Percentiles rank a stretch among this genome's conserved stretches.
These are phyloP conservation scores for Dasysyrphus tricinctus DNA, from an alignment of 2,888 invertebrate species.

Conservation along the genomic window DNA sequence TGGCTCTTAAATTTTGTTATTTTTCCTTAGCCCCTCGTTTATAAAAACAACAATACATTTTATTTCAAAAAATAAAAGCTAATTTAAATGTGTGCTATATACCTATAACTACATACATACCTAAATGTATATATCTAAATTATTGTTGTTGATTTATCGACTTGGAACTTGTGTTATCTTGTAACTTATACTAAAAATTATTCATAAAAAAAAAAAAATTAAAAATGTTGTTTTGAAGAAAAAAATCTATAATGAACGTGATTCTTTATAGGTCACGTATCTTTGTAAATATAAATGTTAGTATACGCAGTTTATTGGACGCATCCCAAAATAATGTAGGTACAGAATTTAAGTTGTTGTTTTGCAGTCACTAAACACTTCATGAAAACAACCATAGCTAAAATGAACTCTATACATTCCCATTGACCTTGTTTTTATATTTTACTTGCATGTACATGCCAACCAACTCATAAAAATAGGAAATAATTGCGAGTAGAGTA, in stretches of 20 bases:
- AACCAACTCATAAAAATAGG: neutral
- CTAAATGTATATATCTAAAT: neutral
- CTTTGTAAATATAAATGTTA: neutral
- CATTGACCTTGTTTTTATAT: constrained; percentile 14
- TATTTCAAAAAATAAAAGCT: neutral
- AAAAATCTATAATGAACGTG: constrained; percentile 27
- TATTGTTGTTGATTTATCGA: neutral
- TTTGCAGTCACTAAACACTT: constrained; percentile 2
- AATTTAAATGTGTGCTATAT: neutral
- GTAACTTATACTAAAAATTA: neutral
- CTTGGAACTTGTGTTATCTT: constrained; percentile 2
- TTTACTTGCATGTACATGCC: neutral
- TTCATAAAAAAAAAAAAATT: neutral
- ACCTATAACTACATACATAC: neutral
- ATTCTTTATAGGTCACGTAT: constrained; percentile 10
- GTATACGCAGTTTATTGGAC: constrained; percentile 25
- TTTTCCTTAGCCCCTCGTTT: neutral
- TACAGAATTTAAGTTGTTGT: constrained; percentile 2
- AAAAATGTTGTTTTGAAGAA: neutral
- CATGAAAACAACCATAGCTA: neutral
- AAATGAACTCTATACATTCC: neutral
- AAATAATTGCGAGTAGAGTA: neutral
- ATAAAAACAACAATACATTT: neutral
- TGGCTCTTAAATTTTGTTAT: neutral
- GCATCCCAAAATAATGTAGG: constrained; percentile 21